These are phyloP conservation scores for Antechinus stuartii DNA, from an alignment of 2,113 vertebrate genomes.

Conservation along the genomic window DNA sequence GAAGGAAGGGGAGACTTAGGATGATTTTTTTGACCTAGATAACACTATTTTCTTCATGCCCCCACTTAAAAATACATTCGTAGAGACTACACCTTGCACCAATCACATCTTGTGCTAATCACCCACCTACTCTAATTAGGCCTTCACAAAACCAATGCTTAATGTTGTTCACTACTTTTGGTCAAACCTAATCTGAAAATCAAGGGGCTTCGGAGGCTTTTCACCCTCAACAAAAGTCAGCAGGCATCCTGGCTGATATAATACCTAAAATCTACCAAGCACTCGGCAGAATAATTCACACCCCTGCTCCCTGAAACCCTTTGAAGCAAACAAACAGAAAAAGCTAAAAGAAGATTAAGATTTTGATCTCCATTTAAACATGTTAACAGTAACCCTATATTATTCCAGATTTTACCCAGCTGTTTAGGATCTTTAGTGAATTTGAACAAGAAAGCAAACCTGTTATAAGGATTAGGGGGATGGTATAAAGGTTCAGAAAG, in stretches of 20 bases:
- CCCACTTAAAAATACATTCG: not conserved
- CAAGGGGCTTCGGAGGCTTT: conserved; percentile 54
- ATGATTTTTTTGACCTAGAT: not conserved
- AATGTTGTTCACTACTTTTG: conserved; percentile 54
- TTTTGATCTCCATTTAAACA: conserved; percentile 79
- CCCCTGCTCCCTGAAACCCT: conserved; percentile 77
- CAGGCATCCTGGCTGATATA: conserved; percentile 72
- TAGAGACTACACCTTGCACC: not conserved
- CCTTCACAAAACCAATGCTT: conserved; percentile 51
- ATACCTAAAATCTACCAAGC: conserved; percentile 78
- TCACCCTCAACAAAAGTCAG: conserved; percentile 68
- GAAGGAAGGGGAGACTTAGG: not conserved
- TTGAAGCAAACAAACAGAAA: conserved; percentile 81
- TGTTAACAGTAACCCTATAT: conserved; percentile 82
- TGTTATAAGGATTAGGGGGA: conserved; percentile 61
- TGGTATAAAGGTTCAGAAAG: conserved; percentile 65
- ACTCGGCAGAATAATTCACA: conserved; percentile 75
- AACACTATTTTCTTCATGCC: conserved; percentile 30
- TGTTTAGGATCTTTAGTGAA: conserved; percentile 72
- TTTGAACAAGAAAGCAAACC: conserved; percentile 56
- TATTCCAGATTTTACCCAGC: conserved; percentile 71
- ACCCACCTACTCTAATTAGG: conserved; percentile 29
- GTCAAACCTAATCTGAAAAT: conserved; percentile 62
- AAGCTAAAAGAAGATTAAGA: conserved; percentile 78
- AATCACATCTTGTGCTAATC: conserved; percentile 27